Conservation (phyloP, 2,797 vertebrate genomes). For the Podargus strigoides region DNA sequence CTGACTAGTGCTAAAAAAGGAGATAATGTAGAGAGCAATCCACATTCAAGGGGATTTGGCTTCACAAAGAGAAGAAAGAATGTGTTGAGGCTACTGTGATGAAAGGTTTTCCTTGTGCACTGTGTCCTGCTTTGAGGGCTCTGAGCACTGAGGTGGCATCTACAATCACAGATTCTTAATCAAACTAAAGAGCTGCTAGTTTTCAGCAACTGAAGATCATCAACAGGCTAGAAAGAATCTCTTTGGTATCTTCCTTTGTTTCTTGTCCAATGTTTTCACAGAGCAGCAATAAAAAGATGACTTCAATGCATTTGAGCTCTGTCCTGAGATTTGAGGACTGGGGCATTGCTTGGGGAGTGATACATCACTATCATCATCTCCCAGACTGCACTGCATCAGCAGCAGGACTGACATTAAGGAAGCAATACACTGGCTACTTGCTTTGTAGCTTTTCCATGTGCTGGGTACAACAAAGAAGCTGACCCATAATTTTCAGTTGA, state of each 20-base stretch:
- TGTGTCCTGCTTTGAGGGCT: not conserved
- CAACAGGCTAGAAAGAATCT: not conserved
- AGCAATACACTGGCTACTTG: not conserved
- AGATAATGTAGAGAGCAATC: not conserved
- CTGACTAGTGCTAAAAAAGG: not conserved
- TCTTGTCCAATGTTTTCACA: not conserved
- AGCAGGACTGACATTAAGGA: not conserved
- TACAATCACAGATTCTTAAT: not conserved
- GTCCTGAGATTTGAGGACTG: not conserved
- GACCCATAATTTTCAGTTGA: not conserved
- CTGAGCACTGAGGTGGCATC: not conserved
- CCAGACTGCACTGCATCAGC: not conserved
- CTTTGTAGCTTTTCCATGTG: not conserved
- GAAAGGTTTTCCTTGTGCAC: not conserved
- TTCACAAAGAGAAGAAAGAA: not conserved
- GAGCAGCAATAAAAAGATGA: too few species aligned
- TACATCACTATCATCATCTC: not conserved
- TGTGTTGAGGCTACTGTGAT: not conserved
- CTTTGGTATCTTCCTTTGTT: not conserved
- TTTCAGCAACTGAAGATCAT: not conserved
- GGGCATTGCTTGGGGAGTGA: not conserved
- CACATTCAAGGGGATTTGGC: not conserved
- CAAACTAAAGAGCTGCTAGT: not conserved
- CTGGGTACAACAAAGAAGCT: not conserved
- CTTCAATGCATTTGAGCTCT: too few species aligned